Evolutionary conservation across 2,113 vertebrate genomes (phyloP).

Genomic region (Anguilla japonica): DNA sequence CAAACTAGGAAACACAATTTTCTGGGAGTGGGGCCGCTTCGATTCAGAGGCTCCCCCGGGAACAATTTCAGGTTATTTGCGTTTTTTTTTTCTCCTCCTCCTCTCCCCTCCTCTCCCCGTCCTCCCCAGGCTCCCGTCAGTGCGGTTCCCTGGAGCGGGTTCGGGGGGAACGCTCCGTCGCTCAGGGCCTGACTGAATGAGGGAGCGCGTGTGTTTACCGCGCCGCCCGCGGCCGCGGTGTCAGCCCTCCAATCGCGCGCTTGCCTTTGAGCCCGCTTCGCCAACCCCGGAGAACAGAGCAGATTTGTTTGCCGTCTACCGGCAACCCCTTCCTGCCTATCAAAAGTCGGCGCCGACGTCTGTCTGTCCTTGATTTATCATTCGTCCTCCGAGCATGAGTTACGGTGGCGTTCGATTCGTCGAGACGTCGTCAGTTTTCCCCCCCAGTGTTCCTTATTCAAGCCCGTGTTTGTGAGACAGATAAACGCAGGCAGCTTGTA

Average conservation of each 20-base stretch:
- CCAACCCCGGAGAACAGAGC: not conserved
- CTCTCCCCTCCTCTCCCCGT: not conserved
- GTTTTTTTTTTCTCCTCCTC: not conserved
- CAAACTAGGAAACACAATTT: slow-evolving; percentile 22
- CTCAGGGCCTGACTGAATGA: not conserved
- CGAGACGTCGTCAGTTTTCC: not conserved
- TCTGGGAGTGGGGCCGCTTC: not conserved
- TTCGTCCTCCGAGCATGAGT: not conserved
- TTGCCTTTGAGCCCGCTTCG: not conserved
- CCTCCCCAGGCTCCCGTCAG: not conserved
- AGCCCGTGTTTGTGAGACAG: not conserved
- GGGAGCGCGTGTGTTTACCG: not conserved
- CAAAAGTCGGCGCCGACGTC: not conserved
- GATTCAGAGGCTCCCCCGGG: slow-evolving; percentile 10
- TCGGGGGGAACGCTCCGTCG: not conserved
- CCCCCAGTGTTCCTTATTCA: not conserved
- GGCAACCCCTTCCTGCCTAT: not conserved
- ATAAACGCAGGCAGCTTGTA: slow-evolving; percentile 20
- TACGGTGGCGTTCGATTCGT: not conserved
- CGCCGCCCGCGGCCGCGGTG: not conserved
- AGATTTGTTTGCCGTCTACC: not conserved
- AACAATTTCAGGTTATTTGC: slow-evolving; percentile 16
- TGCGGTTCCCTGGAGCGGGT: slow-evolving; percentile 1
- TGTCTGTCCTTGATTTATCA: not conserved
- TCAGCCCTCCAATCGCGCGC: not conserved